phyloP scores from a whole-genome alignment of 2,113 vertebrate genomes.

The Heloderma charlesbogerti region DNA sequence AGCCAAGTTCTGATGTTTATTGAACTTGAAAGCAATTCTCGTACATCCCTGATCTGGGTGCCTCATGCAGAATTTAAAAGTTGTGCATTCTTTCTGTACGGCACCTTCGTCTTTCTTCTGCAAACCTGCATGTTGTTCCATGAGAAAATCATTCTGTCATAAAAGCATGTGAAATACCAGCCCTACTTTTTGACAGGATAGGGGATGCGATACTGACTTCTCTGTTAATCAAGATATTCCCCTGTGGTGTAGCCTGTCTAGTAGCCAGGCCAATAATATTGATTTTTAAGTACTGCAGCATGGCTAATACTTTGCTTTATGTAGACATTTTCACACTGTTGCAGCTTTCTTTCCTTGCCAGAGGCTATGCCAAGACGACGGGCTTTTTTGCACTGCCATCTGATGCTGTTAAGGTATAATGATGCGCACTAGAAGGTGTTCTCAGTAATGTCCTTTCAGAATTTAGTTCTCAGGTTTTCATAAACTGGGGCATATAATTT shows the following conservation, averaged over 20 bases:
- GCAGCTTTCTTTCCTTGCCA: slow-evolving; percentile 69
- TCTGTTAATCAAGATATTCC: slow-evolving; percentile 25
- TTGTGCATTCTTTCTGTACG: neutral
- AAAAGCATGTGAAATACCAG: slow-evolving; percentile 5
- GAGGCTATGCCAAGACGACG: slow-evolving; percentile 34
- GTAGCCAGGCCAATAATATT: slow-evolving; percentile 35
- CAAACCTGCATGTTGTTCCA: neutral
- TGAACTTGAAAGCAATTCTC: too few relatives aligned
- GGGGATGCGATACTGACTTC: neutral
- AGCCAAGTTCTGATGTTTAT: too few relatives aligned
- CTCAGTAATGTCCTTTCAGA: slow-evolving; percentile 58
- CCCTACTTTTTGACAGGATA: neutral
- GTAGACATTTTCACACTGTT: slow-evolving; percentile 65
- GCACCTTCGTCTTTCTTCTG: neutral
- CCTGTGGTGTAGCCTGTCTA: slow-evolving; percentile 22
- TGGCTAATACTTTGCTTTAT: slow-evolving; percentile 54
- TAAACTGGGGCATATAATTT: slow-evolving; percentile 60
- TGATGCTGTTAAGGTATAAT: slow-evolving; percentile 42
- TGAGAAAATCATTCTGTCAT: rapidly evolving
- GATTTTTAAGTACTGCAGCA: slow-evolving; percentile 55
- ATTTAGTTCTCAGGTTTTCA: slow-evolving; percentile 60
- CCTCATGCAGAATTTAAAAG: neutral
- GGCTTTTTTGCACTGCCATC: slow-evolving; percentile 49
- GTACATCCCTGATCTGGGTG: too few relatives aligned
- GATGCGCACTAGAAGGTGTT: slow-evolving; percentile 56